A percentile compares a stretch with the other conserved stretches of the same genome.
Evolutionary conservation across 1,140 invertebrate species (phyloP).

Genomic region (Cherax quadricarinatus): DNA sequence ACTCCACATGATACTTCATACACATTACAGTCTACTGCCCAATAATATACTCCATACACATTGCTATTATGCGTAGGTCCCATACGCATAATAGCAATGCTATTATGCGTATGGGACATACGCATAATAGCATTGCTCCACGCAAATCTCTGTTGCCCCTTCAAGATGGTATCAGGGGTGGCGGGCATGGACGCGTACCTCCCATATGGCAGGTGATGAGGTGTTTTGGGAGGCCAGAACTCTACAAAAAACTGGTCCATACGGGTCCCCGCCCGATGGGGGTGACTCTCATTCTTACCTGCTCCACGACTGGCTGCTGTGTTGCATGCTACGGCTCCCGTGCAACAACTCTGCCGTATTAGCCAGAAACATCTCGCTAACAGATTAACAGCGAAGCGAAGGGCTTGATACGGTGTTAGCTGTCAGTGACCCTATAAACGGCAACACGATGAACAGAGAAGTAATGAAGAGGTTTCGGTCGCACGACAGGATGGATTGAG

Average conservation of each 20-base stretch:
- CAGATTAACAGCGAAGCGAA: not conserved
- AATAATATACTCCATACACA: no score
- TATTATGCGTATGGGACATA: no score
- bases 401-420: no score
- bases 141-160: not conserved
- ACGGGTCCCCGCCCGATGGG: conserved; percentile 4
- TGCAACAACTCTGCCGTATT: not conserved
- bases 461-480: not conserved
- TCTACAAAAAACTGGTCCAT: conserved; percentile 33
- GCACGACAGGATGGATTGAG: not conserved
- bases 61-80: no score
- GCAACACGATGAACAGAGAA: not conserved
- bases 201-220: conserved; percentile 29
- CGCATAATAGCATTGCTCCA: not conserved
- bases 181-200: not conserved
- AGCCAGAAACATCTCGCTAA: not conserved
- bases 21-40: no score
- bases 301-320: not conserved
- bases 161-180: conserved; percentile 12
- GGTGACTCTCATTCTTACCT: conserved; percentile 34
- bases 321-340: conserved; percentile 36
- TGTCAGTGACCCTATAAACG: not conserved
- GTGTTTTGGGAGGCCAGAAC: conserved; percentile 6
- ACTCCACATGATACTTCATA: no score
- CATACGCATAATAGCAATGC: not conserved